These are phyloP conservation scores for Andrena praecox DNA, from an alignment of 2,888 invertebrate genomes.

Conservation along the genomic window DNA sequence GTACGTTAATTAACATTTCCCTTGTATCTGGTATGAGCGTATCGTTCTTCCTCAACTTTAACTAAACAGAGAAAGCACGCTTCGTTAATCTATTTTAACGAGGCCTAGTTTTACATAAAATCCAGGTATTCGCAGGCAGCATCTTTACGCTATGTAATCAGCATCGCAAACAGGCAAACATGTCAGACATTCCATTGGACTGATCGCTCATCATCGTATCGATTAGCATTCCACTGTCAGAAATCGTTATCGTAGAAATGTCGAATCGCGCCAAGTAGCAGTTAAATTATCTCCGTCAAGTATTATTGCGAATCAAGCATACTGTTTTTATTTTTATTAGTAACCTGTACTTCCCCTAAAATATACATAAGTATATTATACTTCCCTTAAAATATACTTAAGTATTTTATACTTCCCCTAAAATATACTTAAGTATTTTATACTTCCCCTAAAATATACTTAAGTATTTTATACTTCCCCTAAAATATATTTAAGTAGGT, in stretches of 20 bases:
- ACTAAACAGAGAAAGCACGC: background rate
- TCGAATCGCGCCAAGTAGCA: background rate
- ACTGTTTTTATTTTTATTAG: too few relatives aligned
- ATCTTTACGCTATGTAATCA: background rate
- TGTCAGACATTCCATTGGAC: background rate
- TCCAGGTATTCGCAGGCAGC: background rate
- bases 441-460: too few relatives aligned
- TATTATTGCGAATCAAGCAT: too few relatives aligned
- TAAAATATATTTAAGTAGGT: too few relatives aligned
- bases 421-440: too few relatives aligned
- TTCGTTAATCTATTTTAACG: background rate
- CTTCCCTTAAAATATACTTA: too few relatives aligned
- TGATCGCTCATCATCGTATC: background rate
- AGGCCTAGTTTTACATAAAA: background rate
- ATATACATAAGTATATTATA: too few relatives aligned
- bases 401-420: too few relatives aligned
- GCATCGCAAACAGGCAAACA: background rate
- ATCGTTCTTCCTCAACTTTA: too few relatives aligned
- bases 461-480: too few relatives aligned
- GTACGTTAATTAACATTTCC: slow-evolving; percentile 4
- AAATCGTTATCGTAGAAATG: background rate
- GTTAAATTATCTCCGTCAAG: too few relatives aligned
- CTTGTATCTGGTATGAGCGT: background rate
- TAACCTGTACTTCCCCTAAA: too few relatives aligned
- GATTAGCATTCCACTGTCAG: background rate